Evolutionary conservation across 2,113 vertebrate species (phyloP).

Genomic region (Corydoras maculifer): DNA sequence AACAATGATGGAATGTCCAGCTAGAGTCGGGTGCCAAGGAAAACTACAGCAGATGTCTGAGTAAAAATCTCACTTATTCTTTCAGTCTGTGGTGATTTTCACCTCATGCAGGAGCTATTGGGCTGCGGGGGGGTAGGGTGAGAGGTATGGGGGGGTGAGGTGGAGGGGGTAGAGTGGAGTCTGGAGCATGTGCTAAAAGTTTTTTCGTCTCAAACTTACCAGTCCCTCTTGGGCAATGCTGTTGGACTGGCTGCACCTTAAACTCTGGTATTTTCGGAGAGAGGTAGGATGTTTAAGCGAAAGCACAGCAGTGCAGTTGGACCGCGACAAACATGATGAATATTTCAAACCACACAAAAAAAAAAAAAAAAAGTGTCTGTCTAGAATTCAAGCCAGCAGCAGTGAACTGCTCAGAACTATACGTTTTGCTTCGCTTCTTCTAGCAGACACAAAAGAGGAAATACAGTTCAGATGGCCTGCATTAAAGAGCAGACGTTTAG

Average conservation of each 20-base stretch:
- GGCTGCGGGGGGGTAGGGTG: conserved; percentile 10
- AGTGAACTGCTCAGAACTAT: too few relatives aligned
- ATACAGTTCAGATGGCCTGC: too few relatives aligned
- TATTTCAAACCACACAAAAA: conserved; percentile 1
- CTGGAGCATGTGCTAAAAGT: conserved; percentile 33
- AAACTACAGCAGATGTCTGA: conserved; percentile 44
- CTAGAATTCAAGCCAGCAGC: background rate
- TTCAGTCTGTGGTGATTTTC: conserved; percentile 42
- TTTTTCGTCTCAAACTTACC: conserved; percentile 39
- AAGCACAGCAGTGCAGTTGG: conserved; percentile 18
- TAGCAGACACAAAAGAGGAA: too few relatives aligned
- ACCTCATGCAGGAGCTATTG: conserved; percentile 13
- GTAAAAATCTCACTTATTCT: conserved; percentile 42
- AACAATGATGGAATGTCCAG: conserved; percentile 36
- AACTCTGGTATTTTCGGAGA: conserved; percentile 2
- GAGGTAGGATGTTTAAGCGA: conserved; percentile 14
- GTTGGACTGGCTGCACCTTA: conserved; percentile 5
- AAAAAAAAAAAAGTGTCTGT: background rate
- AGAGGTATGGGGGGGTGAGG: background rate
- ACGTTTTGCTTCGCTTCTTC: too few relatives aligned
- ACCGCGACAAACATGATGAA: conserved; percentile 14
- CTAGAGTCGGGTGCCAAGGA: conserved; percentile 41
- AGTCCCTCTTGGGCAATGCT: conserved; percentile 17
- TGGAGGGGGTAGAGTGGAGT: background rate
- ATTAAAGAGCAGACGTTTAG: too few relatives aligned